Evolutionary conservation across 2,888 invertebrate species (phyloP).

Genomic region (Pogonocherus hispidulus): DNA sequence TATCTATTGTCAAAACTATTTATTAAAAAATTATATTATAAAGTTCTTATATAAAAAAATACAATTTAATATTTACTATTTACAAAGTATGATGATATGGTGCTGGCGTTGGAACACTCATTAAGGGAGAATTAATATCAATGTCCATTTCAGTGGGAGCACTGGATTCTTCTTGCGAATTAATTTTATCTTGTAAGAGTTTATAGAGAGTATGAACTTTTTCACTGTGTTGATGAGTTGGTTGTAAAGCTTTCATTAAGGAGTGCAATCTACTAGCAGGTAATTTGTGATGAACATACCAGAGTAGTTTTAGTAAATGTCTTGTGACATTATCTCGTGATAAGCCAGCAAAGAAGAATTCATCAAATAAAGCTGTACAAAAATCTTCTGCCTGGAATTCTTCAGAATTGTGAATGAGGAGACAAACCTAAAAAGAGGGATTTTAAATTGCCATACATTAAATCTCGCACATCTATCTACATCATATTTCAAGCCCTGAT

Average conservation of each 20-base stretch:
- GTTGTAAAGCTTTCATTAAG: constrained; percentile 84
- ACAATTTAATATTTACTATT: no score
- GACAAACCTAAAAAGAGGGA: constrained; percentile 71
- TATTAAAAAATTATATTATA: no score
- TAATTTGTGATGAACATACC: constrained; percentile 90
- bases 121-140: constrained; percentile 85
- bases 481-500: no score
- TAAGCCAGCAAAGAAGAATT: constrained; percentile 93
- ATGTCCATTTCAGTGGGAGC: constrained; percentile 75
- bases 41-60: no score
- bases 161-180: constrained; percentile 77
- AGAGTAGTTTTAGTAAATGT: constrained; percentile 90
- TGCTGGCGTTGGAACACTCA: constrained; percentile 87
- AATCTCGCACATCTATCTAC: no score
- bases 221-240: constrained; percentile 85
- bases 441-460: no score
- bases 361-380: constrained; percentile 95
- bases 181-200: constrained; percentile 83
- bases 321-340: constrained; percentile 92
- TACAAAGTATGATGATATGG: constrained; percentile 72
- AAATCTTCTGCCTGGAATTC: constrained; percentile 95
- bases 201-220: constrained; percentile 86
- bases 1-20: no score
- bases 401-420: constrained; percentile 89
- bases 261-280: constrained; percentile 84